Base-by-base conservation (phyloP, 2,888 invertebrate genomes). In the Synanthedon myopaeformis region DNA sequence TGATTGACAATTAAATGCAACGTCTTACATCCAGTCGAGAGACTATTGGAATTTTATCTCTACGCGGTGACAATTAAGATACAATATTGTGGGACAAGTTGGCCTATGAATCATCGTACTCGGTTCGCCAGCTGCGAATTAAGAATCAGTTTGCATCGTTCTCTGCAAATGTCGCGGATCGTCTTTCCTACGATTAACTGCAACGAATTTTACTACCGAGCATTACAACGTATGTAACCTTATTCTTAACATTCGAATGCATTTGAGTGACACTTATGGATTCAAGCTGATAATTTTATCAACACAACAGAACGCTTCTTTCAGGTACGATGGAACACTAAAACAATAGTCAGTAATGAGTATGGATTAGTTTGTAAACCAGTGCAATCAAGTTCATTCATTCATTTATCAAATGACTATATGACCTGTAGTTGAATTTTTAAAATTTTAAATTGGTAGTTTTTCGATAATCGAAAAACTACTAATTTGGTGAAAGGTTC, bases 91-190 rank as follows among this genome's bases (percentile, higher is more conserved):
- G 58, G 56, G 58, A 56, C 58, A 69, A 67, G 72, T 70, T 67
- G 70, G 60, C 63, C 59, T 71, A 71, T 83, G 82, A 84, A 72
- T 85, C 83, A 84, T 72, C 68, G 65, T 52, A 59, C 63, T 63
- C 64, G 63, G 64, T 67, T 64, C 67, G 73, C 74, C 80, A 79
- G 80, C 78, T 79, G 81, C 72, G 70, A 75, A 74, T 70, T 72
- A 72, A 74, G 71, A 74, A 67, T 82, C 76, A 59, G 69, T 74
- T 80, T 80, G 76, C 77, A 76, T 72, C 61, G 67, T 72, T 76
- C 74, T 72, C 69, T 64, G 66, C 66, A 66, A 76, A 73, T 74
- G 69, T 70, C 66, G 61, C 62, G 58, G 66, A 69, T 78, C 76
- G 61, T 68, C 71, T 81, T 79, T 74, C 78, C 35, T 35, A 35